Evolutionary conservation across 2,888 invertebrate genomes (phyloP).

Genomic region (Bellardia bayeri): DNA sequence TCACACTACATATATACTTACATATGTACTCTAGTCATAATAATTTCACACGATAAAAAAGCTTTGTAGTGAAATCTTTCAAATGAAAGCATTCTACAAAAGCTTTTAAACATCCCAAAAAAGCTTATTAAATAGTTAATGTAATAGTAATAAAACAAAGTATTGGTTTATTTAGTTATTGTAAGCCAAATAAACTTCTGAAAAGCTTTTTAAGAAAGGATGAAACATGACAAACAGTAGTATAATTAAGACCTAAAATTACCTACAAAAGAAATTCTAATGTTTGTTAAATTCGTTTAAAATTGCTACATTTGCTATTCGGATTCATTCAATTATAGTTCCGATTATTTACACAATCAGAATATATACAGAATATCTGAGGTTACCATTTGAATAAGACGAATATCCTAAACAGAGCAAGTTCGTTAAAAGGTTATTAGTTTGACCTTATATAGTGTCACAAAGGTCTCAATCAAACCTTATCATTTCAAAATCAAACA

Average conservation of each 20-base stretch:
- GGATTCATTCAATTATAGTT: too few relatives aligned
- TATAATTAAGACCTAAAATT: conserved; percentile 24
- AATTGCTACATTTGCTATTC: too few relatives aligned
- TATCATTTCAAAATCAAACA: too few relatives aligned
- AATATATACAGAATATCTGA: too few relatives aligned
- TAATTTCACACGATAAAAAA: conserved; percentile 35
- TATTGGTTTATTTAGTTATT: conserved; percentile 35
- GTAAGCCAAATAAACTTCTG: conserved; percentile 52
- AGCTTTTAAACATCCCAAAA: conserved; percentile 34
- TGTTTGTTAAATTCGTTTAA: not conserved
- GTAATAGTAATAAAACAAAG: conserved; percentile 1
- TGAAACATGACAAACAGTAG: not conserved
- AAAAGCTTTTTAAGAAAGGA: conserved; percentile 13
- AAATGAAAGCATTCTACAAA: conserved; percentile 53
- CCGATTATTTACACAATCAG: too few relatives aligned
- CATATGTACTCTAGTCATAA: not conserved
- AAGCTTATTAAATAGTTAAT: conserved; percentile 12
- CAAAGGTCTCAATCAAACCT: too few relatives aligned
- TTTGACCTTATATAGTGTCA: too few relatives aligned
- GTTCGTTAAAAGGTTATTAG: too few relatives aligned
- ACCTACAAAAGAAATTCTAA: not conserved
- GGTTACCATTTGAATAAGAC: too few relatives aligned
- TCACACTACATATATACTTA: not conserved
- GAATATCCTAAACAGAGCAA: too few relatives aligned
- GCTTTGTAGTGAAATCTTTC: conserved; percentile 57